These are phyloP conservation scores for Dendroctonus valens DNA, from an alignment of 1,140 invertebrate species.

Conservation along the genomic window DNA sequence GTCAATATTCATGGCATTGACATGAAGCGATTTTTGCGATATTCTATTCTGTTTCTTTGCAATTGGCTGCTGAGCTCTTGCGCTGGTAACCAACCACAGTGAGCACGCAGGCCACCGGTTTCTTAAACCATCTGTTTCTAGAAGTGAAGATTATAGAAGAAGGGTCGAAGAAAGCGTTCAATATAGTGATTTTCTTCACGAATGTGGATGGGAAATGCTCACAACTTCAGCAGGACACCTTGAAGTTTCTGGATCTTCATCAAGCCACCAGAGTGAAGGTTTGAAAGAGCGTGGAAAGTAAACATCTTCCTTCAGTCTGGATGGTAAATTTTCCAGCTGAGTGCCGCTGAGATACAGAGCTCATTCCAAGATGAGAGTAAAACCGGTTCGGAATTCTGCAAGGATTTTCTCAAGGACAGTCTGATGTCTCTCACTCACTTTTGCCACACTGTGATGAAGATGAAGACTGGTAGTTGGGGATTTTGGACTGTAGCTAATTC, in stretches of 20 bases:
- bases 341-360: background rate
- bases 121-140: no score
- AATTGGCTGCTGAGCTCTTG: no score
- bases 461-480: conserved; percentile 37
- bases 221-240: conserved; percentile 9
- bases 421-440: conserved; percentile 34
- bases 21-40: no score
- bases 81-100: no score
- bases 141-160: no score
- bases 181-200: conserved; percentile 38
- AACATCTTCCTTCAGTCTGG: background rate
- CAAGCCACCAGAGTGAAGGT: conserved; percentile 36
- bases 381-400: conserved; percentile 23
- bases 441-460: conserved; percentile 35
- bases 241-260: conserved; percentile 25
- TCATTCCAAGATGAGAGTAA: conserved; percentile 5
- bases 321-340: conserved; percentile 4
- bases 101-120: no score
- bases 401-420: conserved; percentile 34
- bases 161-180: conserved; percentile 5
- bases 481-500: background rate
- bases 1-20: no score
- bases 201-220: conserved; percentile 16
- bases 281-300: background rate
- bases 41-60: no score